Conservation (phyloP, 2,113 vertebrate genomes). For the Aix galericulata region DNA sequence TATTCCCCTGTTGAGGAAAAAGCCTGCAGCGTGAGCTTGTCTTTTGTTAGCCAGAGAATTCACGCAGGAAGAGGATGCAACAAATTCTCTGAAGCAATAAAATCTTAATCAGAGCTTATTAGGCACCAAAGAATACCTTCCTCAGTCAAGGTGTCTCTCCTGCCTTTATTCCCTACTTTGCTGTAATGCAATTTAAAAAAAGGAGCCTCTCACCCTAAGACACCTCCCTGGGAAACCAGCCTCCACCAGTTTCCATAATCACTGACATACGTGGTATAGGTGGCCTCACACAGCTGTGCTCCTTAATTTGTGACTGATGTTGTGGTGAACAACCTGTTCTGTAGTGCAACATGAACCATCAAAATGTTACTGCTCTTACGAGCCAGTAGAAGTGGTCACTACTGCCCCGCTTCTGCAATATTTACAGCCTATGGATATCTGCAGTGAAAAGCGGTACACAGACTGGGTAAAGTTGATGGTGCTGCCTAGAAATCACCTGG, state of each 20-base stretch:
- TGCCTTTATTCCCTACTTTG: slow-evolving; percentile 11
- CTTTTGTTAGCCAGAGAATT: slow-evolving; percentile 51
- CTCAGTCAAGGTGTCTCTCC: background rate
- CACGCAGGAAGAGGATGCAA: background rate
- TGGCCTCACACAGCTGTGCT: background rate
- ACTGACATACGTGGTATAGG: background rate
- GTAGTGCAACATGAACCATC: background rate
- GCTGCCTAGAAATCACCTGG: background rate
- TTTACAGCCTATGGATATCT: background rate
- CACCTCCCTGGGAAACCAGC: background rate
- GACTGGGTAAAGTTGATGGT: background rate
- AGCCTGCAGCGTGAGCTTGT: background rate
- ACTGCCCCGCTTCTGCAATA: background rate
- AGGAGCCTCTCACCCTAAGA: background rate
- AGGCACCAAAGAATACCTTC: slow-evolving; percentile 8
- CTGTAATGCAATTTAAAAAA: background rate
- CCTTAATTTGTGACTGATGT: background rate
- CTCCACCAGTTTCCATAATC: background rate
- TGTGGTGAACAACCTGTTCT: background rate
- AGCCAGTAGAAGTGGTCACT: background rate
- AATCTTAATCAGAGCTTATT: slow-evolving; percentile 53
- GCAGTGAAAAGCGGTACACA: background rate
- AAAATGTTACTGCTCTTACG: background rate
- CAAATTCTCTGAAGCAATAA: slow-evolving; percentile 47
- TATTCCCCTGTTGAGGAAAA: slow-evolving; percentile 22